A percentile compares a stretch with the other conserved stretches of the same genome.
Evolutionary conservation across 1,140 invertebrate species (phyloP).

Genomic region (Neodiprion pinetum): DNA sequence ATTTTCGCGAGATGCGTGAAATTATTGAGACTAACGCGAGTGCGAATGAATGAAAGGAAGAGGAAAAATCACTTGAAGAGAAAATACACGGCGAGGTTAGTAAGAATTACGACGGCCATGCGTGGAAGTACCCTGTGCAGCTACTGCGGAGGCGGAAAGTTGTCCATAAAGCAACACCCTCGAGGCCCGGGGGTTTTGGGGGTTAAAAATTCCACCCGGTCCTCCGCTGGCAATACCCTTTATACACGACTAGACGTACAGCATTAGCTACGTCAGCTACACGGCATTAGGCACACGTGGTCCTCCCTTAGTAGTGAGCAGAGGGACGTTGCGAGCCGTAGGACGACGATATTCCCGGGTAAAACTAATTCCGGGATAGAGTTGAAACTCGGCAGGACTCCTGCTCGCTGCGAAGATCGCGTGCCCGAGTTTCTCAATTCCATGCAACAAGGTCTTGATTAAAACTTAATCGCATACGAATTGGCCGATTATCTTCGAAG

Average conservation of each 20-base stretch:
- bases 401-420: no score
- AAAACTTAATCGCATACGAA: no score
- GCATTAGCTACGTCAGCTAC: not conserved
- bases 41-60: no score
- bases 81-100: no score
- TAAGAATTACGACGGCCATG: no score
- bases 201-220: not conserved
- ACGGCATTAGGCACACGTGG: not conserved
- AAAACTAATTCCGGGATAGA: not conserved
- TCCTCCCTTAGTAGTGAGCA: not conserved
- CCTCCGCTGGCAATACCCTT: not conserved
- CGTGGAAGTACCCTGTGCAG: not conserved
- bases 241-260: not conserved
- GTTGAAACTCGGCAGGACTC: not conserved
- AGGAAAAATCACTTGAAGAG: no score
- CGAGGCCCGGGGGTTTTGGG: not conserved
- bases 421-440: no score
- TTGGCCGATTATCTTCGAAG: no score
- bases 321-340: not conserved
- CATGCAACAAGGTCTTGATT: no score
- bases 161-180: not conserved
- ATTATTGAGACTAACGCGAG: no score
- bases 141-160: not conserved
- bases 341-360: not conserved
- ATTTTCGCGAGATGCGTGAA: no score